Evolutionary conservation across 2,888 invertebrate genomes (phyloP).

Genomic region (Pachycephus smyrnensis): DNA sequence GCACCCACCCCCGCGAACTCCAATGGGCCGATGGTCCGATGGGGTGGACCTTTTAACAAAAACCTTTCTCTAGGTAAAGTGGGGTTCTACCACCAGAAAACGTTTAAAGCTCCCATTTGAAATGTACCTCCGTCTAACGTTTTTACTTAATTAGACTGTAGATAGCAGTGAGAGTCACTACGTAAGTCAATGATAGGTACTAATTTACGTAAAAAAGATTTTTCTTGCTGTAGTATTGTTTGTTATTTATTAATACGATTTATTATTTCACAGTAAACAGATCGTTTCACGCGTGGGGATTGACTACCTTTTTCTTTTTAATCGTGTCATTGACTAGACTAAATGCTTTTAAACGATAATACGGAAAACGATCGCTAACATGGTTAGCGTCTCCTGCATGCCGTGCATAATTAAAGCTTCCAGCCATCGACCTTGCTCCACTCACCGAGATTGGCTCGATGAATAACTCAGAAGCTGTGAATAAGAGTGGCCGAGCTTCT

Average conservation of each 20-base stretch:
- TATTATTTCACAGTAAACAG: not conserved
- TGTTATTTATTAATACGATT: not conserved
- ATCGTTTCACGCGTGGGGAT: not conserved
- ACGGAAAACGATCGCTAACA: not conserved
- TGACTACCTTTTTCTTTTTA: not conserved
- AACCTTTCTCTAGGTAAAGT: constrained; percentile 11
- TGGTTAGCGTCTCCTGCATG: not conserved
- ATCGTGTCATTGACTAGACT: not conserved
- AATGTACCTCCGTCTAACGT: not conserved
- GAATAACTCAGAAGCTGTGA: constrained; percentile 49
- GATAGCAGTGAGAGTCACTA: not conserved
- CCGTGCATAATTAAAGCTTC: constrained; percentile 58
- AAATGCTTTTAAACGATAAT: not conserved
- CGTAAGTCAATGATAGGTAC: not conserved
- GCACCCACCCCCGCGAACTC: constrained; percentile 45
- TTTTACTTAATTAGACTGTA: constrained; percentile 5
- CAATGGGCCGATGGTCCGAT: not conserved
- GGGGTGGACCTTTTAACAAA: constrained; percentile 8
- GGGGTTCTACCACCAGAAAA: constrained; percentile 3
- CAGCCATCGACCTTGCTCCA: constrained; percentile 62
- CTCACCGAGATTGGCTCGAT: constrained; percentile 64
- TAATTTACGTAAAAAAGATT: not conserved
- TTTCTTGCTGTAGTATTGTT: not conserved
- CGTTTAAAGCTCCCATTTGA: not conserved
- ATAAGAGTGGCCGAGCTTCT: constrained; percentile 11